Conservation (phyloP, 2,888 invertebrate genomes). For the Dorcus hopei region DNA sequence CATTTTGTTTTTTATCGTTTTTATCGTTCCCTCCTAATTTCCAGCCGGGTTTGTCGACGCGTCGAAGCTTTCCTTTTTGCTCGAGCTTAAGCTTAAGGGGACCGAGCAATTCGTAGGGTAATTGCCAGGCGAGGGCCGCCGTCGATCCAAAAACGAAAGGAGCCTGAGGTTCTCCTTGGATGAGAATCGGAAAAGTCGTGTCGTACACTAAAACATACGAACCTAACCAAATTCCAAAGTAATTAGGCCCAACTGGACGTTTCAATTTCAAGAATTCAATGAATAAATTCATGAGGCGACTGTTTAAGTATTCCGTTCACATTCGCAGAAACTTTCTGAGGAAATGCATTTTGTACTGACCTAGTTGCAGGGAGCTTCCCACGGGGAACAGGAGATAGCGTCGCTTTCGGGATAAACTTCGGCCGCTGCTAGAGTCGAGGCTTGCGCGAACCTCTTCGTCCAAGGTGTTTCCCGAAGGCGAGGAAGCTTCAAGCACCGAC, state of each 20-base stretch:
- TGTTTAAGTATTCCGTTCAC: background rate
- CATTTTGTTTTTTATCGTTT: background rate
- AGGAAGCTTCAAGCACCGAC: too few species aligned
- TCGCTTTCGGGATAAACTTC: constrained; percentile 39
- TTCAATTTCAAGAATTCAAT: too few species aligned
- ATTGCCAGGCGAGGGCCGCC: constrained; percentile 72
- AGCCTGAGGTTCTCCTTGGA: constrained; percentile 48
- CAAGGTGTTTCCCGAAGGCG: too few species aligned
- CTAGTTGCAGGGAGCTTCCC: constrained; percentile 49
- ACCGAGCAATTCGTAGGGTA: constrained; percentile 55
- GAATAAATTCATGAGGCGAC: background rate
- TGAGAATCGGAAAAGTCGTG: constrained; percentile 54
- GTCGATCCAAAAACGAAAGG: constrained; percentile 69
- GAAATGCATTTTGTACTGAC: constrained; percentile 31
- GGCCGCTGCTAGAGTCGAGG: background rate
- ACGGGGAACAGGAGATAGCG: constrained; percentile 47
- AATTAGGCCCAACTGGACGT: background rate
- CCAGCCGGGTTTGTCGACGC: constrained; percentile 1
- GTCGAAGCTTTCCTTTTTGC: background rate
- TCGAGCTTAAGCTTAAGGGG: background rate
- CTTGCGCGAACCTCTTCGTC: too few species aligned
- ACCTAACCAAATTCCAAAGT: too few species aligned
- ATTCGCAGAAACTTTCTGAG: background rate
- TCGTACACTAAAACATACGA: constrained; percentile 56
- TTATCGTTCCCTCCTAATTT: background rate